Percentiles rank a stretch among this genome's conserved stretches.
phyloP scores from a whole-genome alignment of 2,113 vertebrate genomes.

The Coreoperca whiteheadi region DNA sequence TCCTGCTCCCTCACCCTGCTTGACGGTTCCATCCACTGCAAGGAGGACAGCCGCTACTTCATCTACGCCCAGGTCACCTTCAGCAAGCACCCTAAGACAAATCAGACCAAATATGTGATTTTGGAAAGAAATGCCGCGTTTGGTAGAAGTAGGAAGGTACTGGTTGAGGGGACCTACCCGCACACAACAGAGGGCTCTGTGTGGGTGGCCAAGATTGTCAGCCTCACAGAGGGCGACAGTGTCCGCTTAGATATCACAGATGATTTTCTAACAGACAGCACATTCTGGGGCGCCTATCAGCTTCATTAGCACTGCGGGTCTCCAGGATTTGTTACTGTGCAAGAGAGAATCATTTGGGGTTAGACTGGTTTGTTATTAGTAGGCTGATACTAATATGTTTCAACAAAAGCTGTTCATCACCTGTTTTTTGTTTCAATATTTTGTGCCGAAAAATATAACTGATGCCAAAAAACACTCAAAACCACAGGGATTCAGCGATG shows the following conservation, averaged over 20 bases:
- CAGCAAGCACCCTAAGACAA: rapidly evolving
- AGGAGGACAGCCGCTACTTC: slow-evolving; percentile 50
- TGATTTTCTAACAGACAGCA: background rate
- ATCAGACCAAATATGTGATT: background rate
- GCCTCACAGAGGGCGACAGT: slow-evolving; percentile 25
- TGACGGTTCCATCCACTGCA: slow-evolving; percentile 41
- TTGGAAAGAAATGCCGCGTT: background rate
- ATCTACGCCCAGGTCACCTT: slow-evolving; percentile 75
- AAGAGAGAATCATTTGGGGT: background rate
- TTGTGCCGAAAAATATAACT: background rate
- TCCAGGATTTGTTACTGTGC: background rate
- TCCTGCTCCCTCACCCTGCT: slow-evolving; percentile 8
- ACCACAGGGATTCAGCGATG: background rate
- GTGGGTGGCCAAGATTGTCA: slow-evolving; percentile 65
- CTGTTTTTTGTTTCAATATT: background rate
- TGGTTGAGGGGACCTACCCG: slow-evolving; percentile 44
- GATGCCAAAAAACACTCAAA: background rate
- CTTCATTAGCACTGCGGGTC: slow-evolving; percentile 37
- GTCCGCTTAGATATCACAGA: slow-evolving; percentile 57
- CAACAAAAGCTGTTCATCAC: background rate
- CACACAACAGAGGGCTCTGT: background rate
- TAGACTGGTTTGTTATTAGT: background rate
- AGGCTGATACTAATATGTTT: background rate
- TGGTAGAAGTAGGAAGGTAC: rapidly evolving
- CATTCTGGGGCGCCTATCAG: slow-evolving; percentile 76